These are phyloP conservation scores for Ia io DNA, from an alignment of 2,113 vertebrate genomes.

Conservation along the genomic window DNA sequence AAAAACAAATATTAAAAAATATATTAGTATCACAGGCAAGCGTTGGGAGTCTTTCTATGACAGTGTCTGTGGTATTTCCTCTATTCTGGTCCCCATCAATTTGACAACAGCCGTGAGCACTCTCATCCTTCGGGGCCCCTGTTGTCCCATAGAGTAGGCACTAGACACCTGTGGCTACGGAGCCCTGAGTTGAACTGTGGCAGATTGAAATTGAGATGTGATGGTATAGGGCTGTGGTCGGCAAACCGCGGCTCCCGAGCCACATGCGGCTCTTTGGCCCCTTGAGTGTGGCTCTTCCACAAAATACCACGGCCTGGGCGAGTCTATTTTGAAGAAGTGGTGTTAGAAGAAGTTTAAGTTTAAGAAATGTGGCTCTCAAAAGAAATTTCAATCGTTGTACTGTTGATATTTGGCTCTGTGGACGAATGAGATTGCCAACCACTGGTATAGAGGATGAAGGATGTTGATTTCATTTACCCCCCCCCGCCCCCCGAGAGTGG, in stretches of 20 bases:
- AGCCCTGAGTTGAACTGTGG: no score
- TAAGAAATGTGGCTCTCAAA: no score
- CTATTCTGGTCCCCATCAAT: not conserved
- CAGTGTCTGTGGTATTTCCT: not conserved
- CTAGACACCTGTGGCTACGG: not conserved
- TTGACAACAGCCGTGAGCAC: not conserved
- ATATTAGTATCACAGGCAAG: not conserved
- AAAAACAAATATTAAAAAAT: no score
- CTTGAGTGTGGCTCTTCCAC: no score
- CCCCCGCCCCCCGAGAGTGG: not conserved
- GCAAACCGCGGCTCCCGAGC: no score
- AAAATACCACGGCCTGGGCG: no score
- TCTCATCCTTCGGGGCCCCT: not conserved
- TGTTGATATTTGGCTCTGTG: no score
- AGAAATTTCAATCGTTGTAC: no score
- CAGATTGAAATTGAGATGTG: not conserved
- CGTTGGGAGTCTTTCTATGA: fast-evolving
- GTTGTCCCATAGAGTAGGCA: not conserved
- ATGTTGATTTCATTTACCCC: not conserved
- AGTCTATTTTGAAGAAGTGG: no score
- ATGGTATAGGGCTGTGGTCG: not conserved
- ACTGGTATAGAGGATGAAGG: not conserved
- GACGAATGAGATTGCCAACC: no score
- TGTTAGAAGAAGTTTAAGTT: no score
- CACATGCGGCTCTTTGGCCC: no score